phyloP scores from a whole-genome alignment of 2,113 vertebrate genomes.

The Porphyrio hochstetteri region DNA sequence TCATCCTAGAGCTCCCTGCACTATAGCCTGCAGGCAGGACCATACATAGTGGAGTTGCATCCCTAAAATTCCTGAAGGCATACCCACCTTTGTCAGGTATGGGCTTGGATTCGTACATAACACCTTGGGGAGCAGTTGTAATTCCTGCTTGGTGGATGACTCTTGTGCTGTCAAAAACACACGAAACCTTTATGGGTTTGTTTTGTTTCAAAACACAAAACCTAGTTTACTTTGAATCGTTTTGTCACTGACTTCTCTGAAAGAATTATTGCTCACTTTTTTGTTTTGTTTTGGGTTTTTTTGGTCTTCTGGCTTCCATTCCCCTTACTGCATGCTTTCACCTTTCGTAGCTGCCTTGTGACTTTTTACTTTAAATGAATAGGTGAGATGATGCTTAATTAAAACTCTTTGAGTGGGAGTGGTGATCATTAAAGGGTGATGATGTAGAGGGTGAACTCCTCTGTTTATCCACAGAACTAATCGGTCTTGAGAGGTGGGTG shows the following conservation, averaged over 20 bases:
- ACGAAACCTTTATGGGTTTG: background rate
- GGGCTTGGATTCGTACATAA: background rate
- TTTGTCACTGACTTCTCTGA: background rate
- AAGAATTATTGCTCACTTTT: background rate
- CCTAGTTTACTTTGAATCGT: background rate
- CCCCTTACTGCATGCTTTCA: background rate
- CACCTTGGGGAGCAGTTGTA: background rate
- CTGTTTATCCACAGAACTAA: background rate
- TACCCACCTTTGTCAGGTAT: fast-evolving
- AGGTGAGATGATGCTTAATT: background rate
- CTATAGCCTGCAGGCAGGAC: background rate
- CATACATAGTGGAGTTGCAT: fast-evolving
- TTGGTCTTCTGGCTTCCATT: background rate
- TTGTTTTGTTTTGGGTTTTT: no score
- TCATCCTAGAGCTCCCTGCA: background rate
- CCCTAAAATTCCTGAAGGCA: background rate
- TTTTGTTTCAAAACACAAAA: background rate
- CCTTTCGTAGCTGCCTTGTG: background rate
- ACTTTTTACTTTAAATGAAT: constrained; percentile 5
- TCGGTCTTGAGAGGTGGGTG: background rate
- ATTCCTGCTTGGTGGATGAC: background rate
- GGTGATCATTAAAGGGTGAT: constrained; percentile 29
- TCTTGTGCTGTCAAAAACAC: background rate
- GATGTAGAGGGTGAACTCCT: background rate
- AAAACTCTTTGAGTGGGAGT: background rate